Evolutionary conservation across 2,797 vertebrate species (phyloP).

Genomic region (Glyptemys insculpta): DNA sequence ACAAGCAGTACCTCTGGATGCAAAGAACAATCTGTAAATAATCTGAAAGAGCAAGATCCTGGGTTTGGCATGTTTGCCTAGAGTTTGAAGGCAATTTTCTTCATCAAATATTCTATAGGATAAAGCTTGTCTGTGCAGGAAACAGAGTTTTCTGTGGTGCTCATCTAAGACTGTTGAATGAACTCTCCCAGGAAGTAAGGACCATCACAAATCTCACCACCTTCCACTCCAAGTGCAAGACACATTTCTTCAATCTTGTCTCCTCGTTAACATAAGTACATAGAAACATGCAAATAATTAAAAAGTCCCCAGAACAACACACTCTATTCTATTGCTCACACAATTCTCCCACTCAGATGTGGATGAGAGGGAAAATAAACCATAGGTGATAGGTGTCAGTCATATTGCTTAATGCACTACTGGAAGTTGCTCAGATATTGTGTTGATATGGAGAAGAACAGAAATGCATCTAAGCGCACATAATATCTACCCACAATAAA

Average conservation of each 20-base stretch:
- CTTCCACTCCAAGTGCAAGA: not conserved
- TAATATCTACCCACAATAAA: slow-evolving; percentile 25
- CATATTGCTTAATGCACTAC: not conserved
- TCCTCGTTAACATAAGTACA: not conserved
- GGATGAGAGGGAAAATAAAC: slow-evolving; percentile 3
- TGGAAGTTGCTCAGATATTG: slow-evolving; percentile 40
- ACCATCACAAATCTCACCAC: not conserved
- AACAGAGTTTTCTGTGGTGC: not conserved
- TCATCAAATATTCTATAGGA: not conserved
- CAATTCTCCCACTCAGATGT: accelerated
- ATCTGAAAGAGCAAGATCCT: not conserved
- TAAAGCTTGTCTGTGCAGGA: not conserved
- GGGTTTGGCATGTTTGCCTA: not conserved
- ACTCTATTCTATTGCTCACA: not conserved
- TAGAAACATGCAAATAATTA: not conserved
- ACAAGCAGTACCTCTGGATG: accelerated
- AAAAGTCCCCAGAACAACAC: not conserved
- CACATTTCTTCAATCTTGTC: not conserved
- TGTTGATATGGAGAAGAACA: not conserved
- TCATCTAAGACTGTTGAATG: not conserved
- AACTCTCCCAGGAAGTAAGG: not conserved
- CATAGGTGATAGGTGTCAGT: slow-evolving; percentile 25
- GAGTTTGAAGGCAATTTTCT: not conserved
- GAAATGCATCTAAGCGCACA: not conserved
- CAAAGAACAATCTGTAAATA: not conserved